Evolutionary conservation across 2,113 vertebrate species (phyloP), one percentile per base, ranked within the genome.

Genomic region (Nothoprocta perdicaria): DNA sequence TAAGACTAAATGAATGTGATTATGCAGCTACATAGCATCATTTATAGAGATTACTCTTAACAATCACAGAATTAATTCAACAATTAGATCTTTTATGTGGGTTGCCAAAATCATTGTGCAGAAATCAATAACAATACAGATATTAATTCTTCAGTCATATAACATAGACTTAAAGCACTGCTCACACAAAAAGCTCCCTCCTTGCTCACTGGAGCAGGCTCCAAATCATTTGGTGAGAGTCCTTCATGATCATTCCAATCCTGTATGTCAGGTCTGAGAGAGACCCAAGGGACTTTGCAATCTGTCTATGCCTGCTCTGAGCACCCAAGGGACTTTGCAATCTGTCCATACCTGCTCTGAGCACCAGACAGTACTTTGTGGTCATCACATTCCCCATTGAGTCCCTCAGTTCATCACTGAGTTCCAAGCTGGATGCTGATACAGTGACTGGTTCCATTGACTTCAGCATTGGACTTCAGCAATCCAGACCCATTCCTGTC

Each of bases 1-100:
- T 50, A 52, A 90, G 24, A 85, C 82, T 58, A 89, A 85, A 53
- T 61, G 43, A 46, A 80, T 71, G 52, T 75, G 41, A 63, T 78
- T 94, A 92, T 14, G 26, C 5, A 63, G 67, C 77, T 87, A 22
- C 12, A 65, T 71, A 71, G 16, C 2, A n/a, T 80, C 8, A 63
- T 90, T 92, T 80, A 71, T 71, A 75, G 88, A 74, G 60, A 90
- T 89, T 89, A 80, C 6, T 84, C 41, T 82, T 78, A 89, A 74
- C 86, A 92, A 90, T 63, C 63, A 74, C 84, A 77, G 35, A 88
- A 50, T 80, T 92, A 92, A 33, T 86, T 90, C 72, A 80, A 57
- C 81, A 89, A 80, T 65, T 5, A 85, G 50, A 40, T 55, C 17
- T 24, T 85, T 91, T 82, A 63, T 57, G 84, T 4, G 1, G 5